Evolutionary conservation across 2,888 invertebrate species (phyloP), one percentile per base, ranked within the genome.

Genomic region (Pristionchus mayeri): DNA sequence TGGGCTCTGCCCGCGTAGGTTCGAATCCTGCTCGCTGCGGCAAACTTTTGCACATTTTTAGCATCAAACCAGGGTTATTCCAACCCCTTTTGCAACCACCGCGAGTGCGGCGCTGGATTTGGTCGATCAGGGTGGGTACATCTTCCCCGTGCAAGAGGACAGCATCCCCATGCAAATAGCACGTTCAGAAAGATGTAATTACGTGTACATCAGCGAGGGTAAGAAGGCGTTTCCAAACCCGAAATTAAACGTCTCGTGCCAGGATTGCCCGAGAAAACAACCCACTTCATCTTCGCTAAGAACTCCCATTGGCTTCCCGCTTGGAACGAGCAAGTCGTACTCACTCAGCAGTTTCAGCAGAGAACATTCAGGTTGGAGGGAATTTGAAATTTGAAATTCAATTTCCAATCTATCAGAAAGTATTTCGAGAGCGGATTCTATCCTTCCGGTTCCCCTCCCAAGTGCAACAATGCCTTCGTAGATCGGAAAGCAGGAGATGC

Each of bases 61-160:
- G 71, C 71, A 40, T 2, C 7, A 40, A 1, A 11, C 21, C 21
- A 0, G 16, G 18, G 7, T 11, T 21, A 57, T 37, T 24, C 3
- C 11, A 6, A 37, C 1, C 3, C 6, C 16, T 57, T 57, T 54
- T 57, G 37, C 52, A 80, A 57, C 86, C 2, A 89, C 87, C 40
- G 89, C 90, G 4, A 82, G 81, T 13, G 88, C 85, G 34, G 90
- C 91, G 1, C 76, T 91, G 54, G 90, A 90, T 82, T 85, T 90
- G 44, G 90, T 91, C 0, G 90, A 91, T 44, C 84, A 84, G 52
- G 88, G 87, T 63, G 87, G 87, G 21, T 88, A 88, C 79, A 88
- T 90, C 37, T 90, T 87, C 37, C 90, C 90, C 18, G 89, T 90
- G 60, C 89, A 90, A 83, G 88, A 90, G 79, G 90, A 90, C 79